Evolutionary conservation across 2,113 vertebrate species (phyloP).

Genomic region (Rhinogobius similis): DNA sequence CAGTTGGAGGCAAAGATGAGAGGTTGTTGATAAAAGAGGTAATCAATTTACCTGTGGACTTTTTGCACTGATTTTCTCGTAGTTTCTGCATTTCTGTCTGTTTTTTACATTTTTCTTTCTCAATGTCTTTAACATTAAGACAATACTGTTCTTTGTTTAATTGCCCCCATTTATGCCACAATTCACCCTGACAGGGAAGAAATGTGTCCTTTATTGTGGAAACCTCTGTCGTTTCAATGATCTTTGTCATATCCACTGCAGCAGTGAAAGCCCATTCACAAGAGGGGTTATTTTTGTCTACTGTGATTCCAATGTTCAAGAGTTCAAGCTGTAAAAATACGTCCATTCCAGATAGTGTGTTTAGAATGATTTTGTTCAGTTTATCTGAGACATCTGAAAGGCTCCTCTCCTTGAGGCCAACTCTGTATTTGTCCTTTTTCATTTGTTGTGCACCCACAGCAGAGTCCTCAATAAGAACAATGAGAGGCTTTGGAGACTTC

Average conservation of each 20-base stretch:
- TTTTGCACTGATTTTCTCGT: constrained; percentile 52
- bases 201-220: constrained; percentile 58
- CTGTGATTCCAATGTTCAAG: constrained; percentile 24
- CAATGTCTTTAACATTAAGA: constrained; percentile 64
- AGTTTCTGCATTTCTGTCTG: constrained; percentile 60
- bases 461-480: constrained; percentile 62
- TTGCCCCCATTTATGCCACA: constrained; percentile 70
- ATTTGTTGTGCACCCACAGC: not conserved
- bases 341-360: constrained; percentile 38
- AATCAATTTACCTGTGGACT: constrained; percentile 19
- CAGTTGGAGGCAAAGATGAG: constrained; percentile 12
- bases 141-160: constrained; percentile 68
- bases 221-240: constrained; percentile 54
- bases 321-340: constrained; percentile 44
- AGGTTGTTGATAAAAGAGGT: constrained; percentile 39
- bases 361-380: constrained; percentile 55
- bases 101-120: constrained; percentile 60
- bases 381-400: constrained; percentile 59
- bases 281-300: constrained; percentile 57
- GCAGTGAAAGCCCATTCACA: constrained; percentile 31
- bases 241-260: constrained; percentile 28
- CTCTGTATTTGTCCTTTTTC: constrained; percentile 36
- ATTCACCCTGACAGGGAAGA: constrained; percentile 55
- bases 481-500: constrained; percentile 55
- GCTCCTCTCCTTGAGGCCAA: constrained; percentile 65